phyloP scores from a whole-genome alignment of 1,140 invertebrate genomes.

The Octopus sinensis region DNA sequence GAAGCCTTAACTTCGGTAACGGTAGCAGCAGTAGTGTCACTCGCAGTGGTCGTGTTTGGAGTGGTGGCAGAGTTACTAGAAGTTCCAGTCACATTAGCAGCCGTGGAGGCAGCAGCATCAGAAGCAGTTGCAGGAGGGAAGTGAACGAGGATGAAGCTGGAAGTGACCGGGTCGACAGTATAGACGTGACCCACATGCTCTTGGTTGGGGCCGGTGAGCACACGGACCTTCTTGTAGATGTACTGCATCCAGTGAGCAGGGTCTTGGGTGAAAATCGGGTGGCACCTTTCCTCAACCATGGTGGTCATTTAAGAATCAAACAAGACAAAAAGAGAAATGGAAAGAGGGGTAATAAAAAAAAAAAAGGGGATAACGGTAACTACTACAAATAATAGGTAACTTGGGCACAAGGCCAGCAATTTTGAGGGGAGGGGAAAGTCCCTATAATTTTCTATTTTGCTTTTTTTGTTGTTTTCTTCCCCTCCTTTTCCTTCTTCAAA shows the following conservation, averaged over 20 bases:
- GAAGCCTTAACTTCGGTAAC: too few species aligned
- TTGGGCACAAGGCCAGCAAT: too few species aligned
- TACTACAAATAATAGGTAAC: too few species aligned
- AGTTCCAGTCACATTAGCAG: too few species aligned
- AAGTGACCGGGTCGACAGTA: slow-evolving; percentile 54
- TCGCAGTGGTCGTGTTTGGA: too few species aligned
- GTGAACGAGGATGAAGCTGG: slow-evolving; percentile 43
- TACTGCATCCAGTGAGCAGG: slow-evolving; percentile 51
- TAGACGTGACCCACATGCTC: slow-evolving; percentile 50
- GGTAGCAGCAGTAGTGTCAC: too few species aligned
- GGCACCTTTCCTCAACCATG: slow-evolving; percentile 23
- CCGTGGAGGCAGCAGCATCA: background rate
- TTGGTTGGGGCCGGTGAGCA: slow-evolving; percentile 34
- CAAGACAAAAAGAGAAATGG: background rate
- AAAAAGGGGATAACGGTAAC: too few species aligned
- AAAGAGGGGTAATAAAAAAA: background rate
- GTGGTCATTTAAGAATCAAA: background rate
- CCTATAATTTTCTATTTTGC: too few species aligned
- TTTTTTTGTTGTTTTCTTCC: too few species aligned
- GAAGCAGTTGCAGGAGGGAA: slow-evolving; percentile 24
- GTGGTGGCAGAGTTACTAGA: too few species aligned
- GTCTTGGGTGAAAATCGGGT: slow-evolving; percentile 50
- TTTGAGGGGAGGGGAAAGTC: too few species aligned
- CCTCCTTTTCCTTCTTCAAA: too few species aligned
- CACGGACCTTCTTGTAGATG: slow-evolving; percentile 43